Evolutionary conservation across 2,888 invertebrate species (phyloP), one percentile per base, ranked within the genome.

Genomic region (Rhamnusium bicolor): DNA sequence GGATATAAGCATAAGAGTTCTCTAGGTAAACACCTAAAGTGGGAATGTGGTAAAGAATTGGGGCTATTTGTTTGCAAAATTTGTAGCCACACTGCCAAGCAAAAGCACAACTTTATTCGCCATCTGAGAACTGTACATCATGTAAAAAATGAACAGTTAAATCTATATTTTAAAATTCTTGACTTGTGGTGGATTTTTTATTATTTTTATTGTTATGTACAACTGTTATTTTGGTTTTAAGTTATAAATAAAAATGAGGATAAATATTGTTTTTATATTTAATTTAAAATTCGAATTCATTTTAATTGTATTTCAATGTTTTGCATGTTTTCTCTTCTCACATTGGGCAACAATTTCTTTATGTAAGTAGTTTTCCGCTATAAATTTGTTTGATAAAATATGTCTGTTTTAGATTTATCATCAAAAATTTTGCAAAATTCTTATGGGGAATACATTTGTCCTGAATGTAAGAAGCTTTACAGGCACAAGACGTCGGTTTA

Each of bases 1-100:
- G 76, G 79, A 16, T 85, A 85, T 66, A 85, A 81, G 67, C 82
- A 83, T 60, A 83, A 81, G 70, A 80, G 81, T 60, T 82, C 83
- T 5, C 63, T 85, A 18, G 71, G 69, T 6, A 80, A 78, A 40
- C 83, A 83, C 69, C 19, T 76, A 19, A 80, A 78, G 58, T 81
- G 79, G 79, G 83, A 83, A 72, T 82, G 83, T 67, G 83, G 82
- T 10, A 67, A 73, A 14, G 74, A 75, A 49, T 54, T 72, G 6
- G 75, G 72, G 58, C 16, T 69, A 4, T 83, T 82, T 68, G 68
- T 77, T 63, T 83, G 83, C 69, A 40, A 69, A 21, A 66, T 74
- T 5, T 81, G 81, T 58, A 51, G 24, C 18, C 78, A 80, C 32
- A 72, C 62, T 6, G 79, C 78, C n/a, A 81, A 79, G 62, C 81